Evolutionary conservation across 2,888 invertebrate genomes (phyloP), one percentile per base, ranked within the genome.

Genomic region (Anoplius nigerrimus): DNA sequence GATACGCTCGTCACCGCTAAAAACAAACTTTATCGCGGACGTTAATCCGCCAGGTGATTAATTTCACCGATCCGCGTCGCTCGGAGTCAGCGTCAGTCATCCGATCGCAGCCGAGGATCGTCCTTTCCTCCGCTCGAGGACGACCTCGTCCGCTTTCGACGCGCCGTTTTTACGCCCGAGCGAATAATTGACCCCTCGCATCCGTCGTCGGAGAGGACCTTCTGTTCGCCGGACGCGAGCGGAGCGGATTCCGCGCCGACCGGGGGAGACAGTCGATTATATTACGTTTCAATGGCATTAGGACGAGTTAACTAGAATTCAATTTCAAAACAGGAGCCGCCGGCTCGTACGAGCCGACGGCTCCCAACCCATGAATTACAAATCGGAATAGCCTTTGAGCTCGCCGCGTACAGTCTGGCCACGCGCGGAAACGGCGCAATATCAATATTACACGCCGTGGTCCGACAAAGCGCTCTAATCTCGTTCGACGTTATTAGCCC

Each of bases 221-320:
- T 24, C 3, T 24, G 24, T 24, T 24, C 24, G 3, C 24, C 6
- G 6, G 6, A 24, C 24, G 24, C 24, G 24, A 24, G 24, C 2
- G 24, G 6, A 24, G 24, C 24, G 24, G 6, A 24, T 24, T 24
- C 24, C 2, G 6, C 24, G 6, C 24, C 6, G 34, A 11, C 34
- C 34, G 11, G 6, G 34, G 34, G 34, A 34, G 34, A 34, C 34
- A 34, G 34, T 34, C 66, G 61, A 24, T 62, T 62, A 34, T 62
- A 66, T 69, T 62, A 59, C 66, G 64, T 64, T 62, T 58, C 52
- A 57, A 72, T 48, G 53, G 66, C 46, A n/a, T 46, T 20, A n/a
- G 21, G 18, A 46, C 66, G 61, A 72, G 63, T 66, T 69, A 69
- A 72, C 70, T 61, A 72, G 69, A 74, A 72, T 72, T 72, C 67